These are phyloP conservation scores for Pomphorhynchus laevis DNA, from an alignment of 1,140 invertebrate species.

Conservation along the genomic window DNA sequence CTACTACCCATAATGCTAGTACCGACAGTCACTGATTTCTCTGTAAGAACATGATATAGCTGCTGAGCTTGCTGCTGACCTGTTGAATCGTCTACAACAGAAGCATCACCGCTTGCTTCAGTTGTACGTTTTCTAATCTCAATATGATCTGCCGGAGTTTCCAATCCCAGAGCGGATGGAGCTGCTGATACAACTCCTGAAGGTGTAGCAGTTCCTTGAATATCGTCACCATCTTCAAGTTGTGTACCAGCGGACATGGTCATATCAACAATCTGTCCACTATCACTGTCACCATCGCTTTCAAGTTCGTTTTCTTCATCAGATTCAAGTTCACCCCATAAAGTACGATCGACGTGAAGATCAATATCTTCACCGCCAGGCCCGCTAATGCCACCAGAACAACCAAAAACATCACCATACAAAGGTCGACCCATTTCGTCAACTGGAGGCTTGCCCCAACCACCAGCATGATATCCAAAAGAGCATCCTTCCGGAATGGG, in stretches of 20 bases:
- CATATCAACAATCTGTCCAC: background rate
- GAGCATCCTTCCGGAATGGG: slow-evolving; percentile 34
- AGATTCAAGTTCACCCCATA: slow-evolving; percentile 58
- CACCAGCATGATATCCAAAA: slow-evolving; percentile 77
- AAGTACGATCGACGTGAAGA: slow-evolving; percentile 24
- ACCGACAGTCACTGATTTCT: slow-evolving; percentile 57
- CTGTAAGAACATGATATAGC: slow-evolving; percentile 61
- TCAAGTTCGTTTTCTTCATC: slow-evolving; percentile 2
- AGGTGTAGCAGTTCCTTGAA: slow-evolving; percentile 38
- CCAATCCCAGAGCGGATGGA: slow-evolving; percentile 45
- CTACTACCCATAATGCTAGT: slow-evolving; percentile 61
- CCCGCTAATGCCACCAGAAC: slow-evolving; percentile 14
- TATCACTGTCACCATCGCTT: background rate
- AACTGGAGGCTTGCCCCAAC: slow-evolving; percentile 98
- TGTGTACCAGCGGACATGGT: too few relatives aligned
- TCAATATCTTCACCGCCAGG: slow-evolving; percentile 48
- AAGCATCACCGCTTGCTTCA: too few relatives aligned
- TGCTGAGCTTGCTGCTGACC: slow-evolving; percentile 30
- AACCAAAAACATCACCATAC: slow-evolving; percentile 89
- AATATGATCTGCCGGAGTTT: slow-evolving; percentile 71
- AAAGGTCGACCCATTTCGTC: slow-evolving; percentile 82
- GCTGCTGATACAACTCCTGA: slow-evolving; percentile 48
- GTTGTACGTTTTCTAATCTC: slow-evolving; percentile 82
- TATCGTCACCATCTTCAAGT: background rate
- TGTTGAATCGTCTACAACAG: too few relatives aligned